Evolutionary conservation across 2,113 vertebrate species (phyloP), one percentile per base, ranked within the genome.

Genomic region (Psittacus erithacus): DNA sequence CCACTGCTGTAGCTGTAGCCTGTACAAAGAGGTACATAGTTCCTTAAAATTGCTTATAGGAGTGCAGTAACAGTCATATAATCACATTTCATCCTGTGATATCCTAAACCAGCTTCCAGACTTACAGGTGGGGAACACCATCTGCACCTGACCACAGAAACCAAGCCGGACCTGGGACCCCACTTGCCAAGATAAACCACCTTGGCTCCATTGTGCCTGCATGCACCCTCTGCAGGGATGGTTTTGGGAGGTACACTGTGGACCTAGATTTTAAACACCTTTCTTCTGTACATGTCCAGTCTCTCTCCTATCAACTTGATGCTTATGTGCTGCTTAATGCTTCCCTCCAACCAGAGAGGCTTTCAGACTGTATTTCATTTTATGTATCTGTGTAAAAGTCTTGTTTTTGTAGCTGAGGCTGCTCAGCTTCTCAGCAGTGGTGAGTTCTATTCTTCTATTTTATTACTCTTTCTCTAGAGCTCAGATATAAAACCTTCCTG

Each of bases 381-480:
- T 76, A 79, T 87, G 7, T 43, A 65, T 73, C 49, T 8, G 8
- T 95, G 74, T 91, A 85, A 96, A 93, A 90, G 83, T 91, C 35
- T 85, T 84, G 92, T 96, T 96, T 96, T 96, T 94, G 96, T 94
- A 97, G 95, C 93, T 25, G 49, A 24, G 75, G 77, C 60, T 93
- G 69, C 88, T 94, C 65, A 22, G 77, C 77, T 73, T 92, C 90
- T 53, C 86, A 94, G 93, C 88, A 76, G 88, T 89, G 77, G 67
- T 53, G 52, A 87, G 70, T 70, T 85, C 44, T 47, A 38, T 60
- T 65, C 83, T 88, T 76, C 82, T 63, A 33, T 90, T 78, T 94
- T 90, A 87, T 29, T 94, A 49, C 70, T 89, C 31, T 43, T 46
- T 88, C 93, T 88, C 92, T 10, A 1, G 83, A 91, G 93, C 92